Evolutionary conservation across 2,113 vertebrate genomes (phyloP).

Genomic region (Tragelaphus imberbis): DNA sequence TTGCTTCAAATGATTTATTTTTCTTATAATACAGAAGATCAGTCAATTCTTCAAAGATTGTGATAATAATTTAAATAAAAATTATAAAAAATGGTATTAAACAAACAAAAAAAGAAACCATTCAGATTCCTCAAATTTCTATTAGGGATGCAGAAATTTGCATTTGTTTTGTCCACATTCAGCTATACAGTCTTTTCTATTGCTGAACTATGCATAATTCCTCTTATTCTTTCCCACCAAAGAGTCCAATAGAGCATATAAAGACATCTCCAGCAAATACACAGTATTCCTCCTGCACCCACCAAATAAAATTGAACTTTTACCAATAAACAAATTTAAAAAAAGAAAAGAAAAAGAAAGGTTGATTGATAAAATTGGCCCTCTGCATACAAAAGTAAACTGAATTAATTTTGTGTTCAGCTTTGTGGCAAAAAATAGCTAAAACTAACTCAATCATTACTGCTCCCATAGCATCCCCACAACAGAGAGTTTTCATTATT

Average conservation of each 20-base stretch:
- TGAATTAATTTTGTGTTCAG: constrained; percentile 19
- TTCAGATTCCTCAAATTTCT: background rate
- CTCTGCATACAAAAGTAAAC: background rate
- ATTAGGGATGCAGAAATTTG: background rate
- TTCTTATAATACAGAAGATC: background rate
- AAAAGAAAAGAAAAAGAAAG: background rate
- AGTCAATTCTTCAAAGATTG: background rate
- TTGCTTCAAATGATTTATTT: background rate
- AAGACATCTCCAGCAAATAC: background rate
- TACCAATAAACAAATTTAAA: background rate
- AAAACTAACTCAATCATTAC: background rate
- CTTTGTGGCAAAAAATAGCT: background rate
- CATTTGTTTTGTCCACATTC: background rate
- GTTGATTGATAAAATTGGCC: background rate
- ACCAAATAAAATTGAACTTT: background rate
- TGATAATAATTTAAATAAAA: background rate
- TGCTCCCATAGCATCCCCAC: background rate
- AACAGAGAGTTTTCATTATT: constrained; percentile 12
- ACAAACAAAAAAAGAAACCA: background rate
- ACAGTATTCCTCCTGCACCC: background rate
- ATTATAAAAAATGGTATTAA: background rate
- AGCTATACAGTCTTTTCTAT: background rate
- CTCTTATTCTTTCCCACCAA: background rate
- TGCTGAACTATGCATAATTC: background rate
- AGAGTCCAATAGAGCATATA: background rate